A percentile compares a stretch with the other conserved stretches of the same genome.
Evolutionary conservation across 1,140 invertebrate species (phyloP).

Genomic region (Drosophila yakuba): DNA sequence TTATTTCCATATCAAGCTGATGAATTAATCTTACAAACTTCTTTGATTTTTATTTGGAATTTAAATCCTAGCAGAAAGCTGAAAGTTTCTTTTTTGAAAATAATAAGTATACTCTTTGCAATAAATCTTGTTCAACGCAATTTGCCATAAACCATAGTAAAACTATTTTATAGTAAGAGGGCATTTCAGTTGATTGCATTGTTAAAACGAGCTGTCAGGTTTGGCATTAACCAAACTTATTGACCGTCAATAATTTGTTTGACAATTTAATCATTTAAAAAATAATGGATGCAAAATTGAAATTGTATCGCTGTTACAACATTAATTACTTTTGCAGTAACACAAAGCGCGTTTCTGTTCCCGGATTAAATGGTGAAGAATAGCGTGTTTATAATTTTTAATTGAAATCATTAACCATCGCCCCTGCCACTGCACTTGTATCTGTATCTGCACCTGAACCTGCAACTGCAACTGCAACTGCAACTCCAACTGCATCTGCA

Average conservation of each 20-base stretch:
- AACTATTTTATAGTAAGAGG: background rate
- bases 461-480: too few relatives aligned
- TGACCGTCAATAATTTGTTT: background rate
- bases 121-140: background rate
- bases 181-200: constrained; percentile 7
- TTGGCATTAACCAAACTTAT: constrained; percentile 6
- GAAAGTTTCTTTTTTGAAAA: too few relatives aligned
- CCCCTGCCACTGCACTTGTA: too few relatives aligned
- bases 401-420: background rate
- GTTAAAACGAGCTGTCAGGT: constrained; percentile 4
- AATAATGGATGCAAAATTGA: background rate
- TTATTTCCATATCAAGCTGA: background rate
- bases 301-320: background rate
- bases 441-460: background rate
- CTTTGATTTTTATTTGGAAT: too few relatives aligned
- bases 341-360: too few relatives aligned
- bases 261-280: background rate
- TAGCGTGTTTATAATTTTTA: too few relatives aligned
- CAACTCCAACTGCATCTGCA: constrained; percentile 1
- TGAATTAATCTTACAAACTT: background rate
- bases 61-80: too few relatives aligned
- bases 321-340: too few relatives aligned
- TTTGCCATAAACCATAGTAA: background rate
- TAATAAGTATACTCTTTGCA: background rate
- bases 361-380: too few relatives aligned